Percentiles rank a stretch among this genome's conserved stretches.
These are phyloP conservation scores for Hyphantria cunea DNA, from an alignment of 1,140 invertebrate genomes.

Conservation along the genomic window DNA sequence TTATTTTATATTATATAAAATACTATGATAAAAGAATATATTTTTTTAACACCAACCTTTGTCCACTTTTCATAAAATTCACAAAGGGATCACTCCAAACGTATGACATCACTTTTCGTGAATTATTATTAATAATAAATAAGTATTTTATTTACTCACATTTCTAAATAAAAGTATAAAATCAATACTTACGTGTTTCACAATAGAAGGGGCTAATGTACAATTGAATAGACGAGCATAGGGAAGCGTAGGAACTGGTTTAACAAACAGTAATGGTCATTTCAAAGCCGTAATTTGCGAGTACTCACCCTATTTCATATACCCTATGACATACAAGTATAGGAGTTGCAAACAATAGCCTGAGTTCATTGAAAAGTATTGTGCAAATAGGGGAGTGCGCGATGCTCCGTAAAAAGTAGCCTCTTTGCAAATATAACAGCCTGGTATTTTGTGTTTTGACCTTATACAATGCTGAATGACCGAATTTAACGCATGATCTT, in stretches of 20 bases:
- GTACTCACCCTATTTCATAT: constrained; percentile 47
- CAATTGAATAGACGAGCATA: too few species aligned
- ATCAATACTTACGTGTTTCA: too few species aligned
- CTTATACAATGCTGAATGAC: constrained; percentile 45
- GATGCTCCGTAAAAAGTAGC: constrained; percentile 55
- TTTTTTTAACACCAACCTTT: too few species aligned
- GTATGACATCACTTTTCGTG: too few species aligned
- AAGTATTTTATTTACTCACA: too few species aligned
- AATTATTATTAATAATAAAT: too few species aligned
- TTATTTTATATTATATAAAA: too few species aligned
- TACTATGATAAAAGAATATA: too few species aligned
- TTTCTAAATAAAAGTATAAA: too few species aligned
- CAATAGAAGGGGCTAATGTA: too few species aligned
- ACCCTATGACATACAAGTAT: constrained; percentile 30
- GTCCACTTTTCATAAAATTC: too few species aligned
- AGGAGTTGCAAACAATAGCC: constrained; percentile 45
- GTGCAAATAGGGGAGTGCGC: constrained; percentile 58
- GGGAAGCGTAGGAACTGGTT: constrained; percentile 8
- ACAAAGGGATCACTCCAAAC: too few species aligned
- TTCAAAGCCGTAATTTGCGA: constrained; percentile 30
- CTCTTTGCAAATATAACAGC: constrained; percentile 52
- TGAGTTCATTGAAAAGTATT: constrained; percentile 67
- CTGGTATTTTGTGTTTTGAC: constrained; percentile 46
- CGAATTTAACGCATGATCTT: not conserved
- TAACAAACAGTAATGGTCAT: constrained; percentile 9